Percentiles rank a stretch among this genome's conserved stretches.
Evolutionary conservation across 2,113 vertebrate genomes (phyloP).

Genomic region (Cyprinus carpio): DNA sequence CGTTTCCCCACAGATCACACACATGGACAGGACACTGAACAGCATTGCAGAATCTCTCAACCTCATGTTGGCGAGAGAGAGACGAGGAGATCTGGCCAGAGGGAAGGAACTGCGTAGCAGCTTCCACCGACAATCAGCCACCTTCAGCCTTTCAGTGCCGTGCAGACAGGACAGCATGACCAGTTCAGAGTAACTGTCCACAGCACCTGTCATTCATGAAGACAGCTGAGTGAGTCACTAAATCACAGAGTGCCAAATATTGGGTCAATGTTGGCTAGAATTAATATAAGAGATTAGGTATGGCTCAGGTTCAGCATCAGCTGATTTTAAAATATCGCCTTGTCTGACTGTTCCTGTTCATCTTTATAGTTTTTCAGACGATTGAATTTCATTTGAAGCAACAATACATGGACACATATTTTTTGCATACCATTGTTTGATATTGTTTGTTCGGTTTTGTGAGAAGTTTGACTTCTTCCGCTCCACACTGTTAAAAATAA

Average conservation of each 20-base stretch:
- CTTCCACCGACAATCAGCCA: slow-evolving; percentile 27
- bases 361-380: not conserved
- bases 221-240: slow-evolving; percentile 40
- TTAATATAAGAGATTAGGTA: not conserved
- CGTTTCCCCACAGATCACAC: slow-evolving; percentile 76
- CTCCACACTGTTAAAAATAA: not conserved
- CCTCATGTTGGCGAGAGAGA: slow-evolving; percentile 71
- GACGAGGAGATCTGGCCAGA: not conserved
- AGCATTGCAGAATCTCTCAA: slow-evolving; percentile 82
- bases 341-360: not conserved
- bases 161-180: slow-evolving; percentile 76
- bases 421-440: not conserved
- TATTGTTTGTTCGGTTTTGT: not conserved
- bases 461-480: not conserved
- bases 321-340: not conserved
- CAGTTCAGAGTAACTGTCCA: slow-evolving; percentile 86
- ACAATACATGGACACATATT: not conserved
- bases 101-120: slow-evolving; percentile 41
- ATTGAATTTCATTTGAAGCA: not conserved
- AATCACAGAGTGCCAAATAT: slow-evolving; percentile 17
- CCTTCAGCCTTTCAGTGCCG: slow-evolving; percentile 31
- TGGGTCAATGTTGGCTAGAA: not conserved
- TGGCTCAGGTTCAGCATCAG: not conserved
- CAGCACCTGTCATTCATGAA: slow-evolving; percentile 43
- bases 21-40: slow-evolving; percentile 87